Evolutionary conservation across 2,113 vertebrate species (phyloP), one percentile per base, ranked within the genome.

Genomic region (Micronisus gabar): DNA sequence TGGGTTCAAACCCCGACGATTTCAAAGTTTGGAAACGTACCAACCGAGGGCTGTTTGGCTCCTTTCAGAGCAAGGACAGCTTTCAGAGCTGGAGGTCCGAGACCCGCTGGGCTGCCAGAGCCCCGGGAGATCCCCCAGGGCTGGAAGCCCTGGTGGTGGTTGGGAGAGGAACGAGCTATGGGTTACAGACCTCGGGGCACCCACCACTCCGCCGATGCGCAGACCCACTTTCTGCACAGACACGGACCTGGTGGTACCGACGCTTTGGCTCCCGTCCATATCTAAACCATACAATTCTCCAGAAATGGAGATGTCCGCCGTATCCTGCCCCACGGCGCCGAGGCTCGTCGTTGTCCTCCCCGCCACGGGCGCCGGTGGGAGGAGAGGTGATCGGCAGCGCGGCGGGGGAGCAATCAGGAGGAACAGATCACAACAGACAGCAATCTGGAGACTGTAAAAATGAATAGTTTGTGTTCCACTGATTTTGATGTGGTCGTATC

Each of bases 381-480:
- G 79, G 87, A 85, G 25, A 81, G 18, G 92, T 26, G 73, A 75
- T 41, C 14, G 40, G 88, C 87, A 43, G 22, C 13, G 2, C 15
- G 7, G 5, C 5, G 1, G 81, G 58, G 43, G 45, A 71, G 87
- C 92, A 25, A 3, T 34, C 27, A 8, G 65, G 66, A 93, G 88
- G 90, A 58, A 59, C 3, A 4, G 56, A 74, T 75, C 48, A 9
- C 76, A 61, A 41, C 81, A 92, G 84, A 70, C 73, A 89, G 81
- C 81, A 80, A 41, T 72, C 89, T 94, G 95, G 71, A 94, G 82
- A 86, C 63, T 67, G 76, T 90, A 89, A 90, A 90, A 83, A 94
- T 34, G 82, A 79, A 91, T 36, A 82, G 90, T 61, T 92, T 79
- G 96, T 81, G 83, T 97, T 96, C 93, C 83, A 50, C 53, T 67